Base-by-base conservation (phyloP, 2,113 vertebrate genomes). In the Melanostigma gelatinosum region DNA sequence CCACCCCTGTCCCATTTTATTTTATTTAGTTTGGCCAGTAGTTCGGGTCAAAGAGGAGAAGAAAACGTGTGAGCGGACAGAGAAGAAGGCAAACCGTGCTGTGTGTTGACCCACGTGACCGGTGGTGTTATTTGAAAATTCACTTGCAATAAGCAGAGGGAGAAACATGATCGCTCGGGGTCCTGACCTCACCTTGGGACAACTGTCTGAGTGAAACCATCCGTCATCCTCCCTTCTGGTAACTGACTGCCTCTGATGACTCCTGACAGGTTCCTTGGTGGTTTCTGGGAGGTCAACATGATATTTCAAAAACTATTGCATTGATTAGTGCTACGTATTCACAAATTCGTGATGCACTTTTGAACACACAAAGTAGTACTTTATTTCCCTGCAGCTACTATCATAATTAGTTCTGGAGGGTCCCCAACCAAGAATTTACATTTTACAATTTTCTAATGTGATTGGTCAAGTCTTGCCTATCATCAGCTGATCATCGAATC, bases 141-240 rank as follows among this genome's bases (percentile, higher is more conserved):
- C 10, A 13, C 32, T 22, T 29, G 20, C 16, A 32, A 72, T 76
- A 40, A 62, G 54, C 8, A 61, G n/a, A 46, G 12, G 24, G 32
- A 61, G 42, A 78, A 46, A 68, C 32, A 22, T 46, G 68, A 84
- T 9, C 34, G 3, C 0, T 62, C 68, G 9, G 52, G 48, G 73
- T 75, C 34, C 20, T 81, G 76, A 72, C 78, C 77, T 10, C 63
- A 72, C 20, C 57, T 71, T 52, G 44, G 32, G 62, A 66, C 58
- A 62, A 61, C 38, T 60, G 58, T 81, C 64, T 86, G 83, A 86
- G 75, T 84, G 73, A 79, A 55, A 75, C 54, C 71, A 89, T 85
- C 76, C 44, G 29, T 87, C 79, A 86, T 73, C 57, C 48, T 84
- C 22, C 61, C 5, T 75, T 84, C 82, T 85, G 79, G 70, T 55